Base-by-base conservation (phyloP, 1,140 invertebrate genomes). In the Heliothis subflexa region DNA sequence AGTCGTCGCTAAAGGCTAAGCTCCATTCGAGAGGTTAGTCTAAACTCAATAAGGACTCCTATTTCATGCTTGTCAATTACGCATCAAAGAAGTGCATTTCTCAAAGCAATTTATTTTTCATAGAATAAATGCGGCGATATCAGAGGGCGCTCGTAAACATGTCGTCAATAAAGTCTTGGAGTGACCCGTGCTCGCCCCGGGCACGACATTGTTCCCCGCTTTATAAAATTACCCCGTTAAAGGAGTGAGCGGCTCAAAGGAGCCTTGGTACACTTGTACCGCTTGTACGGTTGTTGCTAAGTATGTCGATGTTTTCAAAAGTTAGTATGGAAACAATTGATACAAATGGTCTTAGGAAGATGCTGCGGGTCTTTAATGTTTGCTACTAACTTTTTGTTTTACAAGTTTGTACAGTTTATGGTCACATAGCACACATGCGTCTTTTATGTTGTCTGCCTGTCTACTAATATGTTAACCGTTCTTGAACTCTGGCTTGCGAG, bases 401-500 rank as follows among this genome's bases (percentile, higher is more conserved):
- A n/a, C n/a, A n/a, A n/a, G 9, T 40, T 40, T 40, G 33, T 40
- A 40, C 33, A 9, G 33, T 40, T 40, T 40, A 5, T 9, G 4
- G 5, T 40, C 33, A 9, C 9, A 33, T 33, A 33, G 33, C 33
- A 33, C 33, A 33, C 33, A 33, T 33, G 33, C 7, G 33, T 33
- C 33, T 2, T 33, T 33, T 33, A 33, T 33, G 7, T 7, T n/a
- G 21, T 25, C 33, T 40, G 33, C 7, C 9, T 40, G 5, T 9
- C 33, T 40, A 40, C n/a, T n/a, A n/a, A n/a, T 40, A 40, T 40
- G 16, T 55, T 55, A 87, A 91, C 89, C 88, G 89, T 89, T 87
- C 80, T 88, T 89, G 86, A 89, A 89, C 83, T 88, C 88, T 86
- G 88, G 85, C 81, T 86, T 83, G 73, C 79, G 81, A 85, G 78